Evolutionary conservation across 2,888 invertebrate species (phyloP), one percentile per base, ranked within the genome.

Genomic region (Pachycephus smyrnensis): DNA sequence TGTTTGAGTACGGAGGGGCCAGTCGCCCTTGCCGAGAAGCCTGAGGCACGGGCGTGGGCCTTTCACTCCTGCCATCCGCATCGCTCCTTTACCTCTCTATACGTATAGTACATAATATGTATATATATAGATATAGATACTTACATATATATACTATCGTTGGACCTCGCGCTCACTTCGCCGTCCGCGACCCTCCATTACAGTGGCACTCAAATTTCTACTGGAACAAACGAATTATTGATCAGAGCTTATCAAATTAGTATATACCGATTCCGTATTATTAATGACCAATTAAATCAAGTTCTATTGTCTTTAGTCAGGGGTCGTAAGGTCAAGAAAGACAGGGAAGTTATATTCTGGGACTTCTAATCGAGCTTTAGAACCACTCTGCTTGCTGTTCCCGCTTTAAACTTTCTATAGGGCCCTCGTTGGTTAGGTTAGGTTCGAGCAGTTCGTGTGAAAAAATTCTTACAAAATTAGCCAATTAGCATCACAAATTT

Each of bases 11-110:
- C 88, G 86, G 85, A 88, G 88, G 88, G 90, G 88, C 90, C 90
- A 89, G 90, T 90, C 90, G 90, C 90, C 90, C 90, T 90, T 90
- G 90, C 89, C 88, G 87, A 88, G 89, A 84, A 88, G 91, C 91
- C 91, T 81, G 88, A 89, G 91, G 91, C 91, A 91, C 91, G 91
- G 91, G 91, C 91, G 91, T 91, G 90, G 91, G 90, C 91, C 91
- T 91, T 91, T 91, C 91, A 91, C 91, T 91, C 91, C 90, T 91
- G 90, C 90, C 90, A 90, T 90, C 90, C 90, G 90, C 89, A 89
- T 90, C 90, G 89, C 88, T 90, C 87, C 86, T 89, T 85, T 80
- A 81, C 81, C 81, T 81, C 71, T 76, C 69, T 79, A 79, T 73
- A 33, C 69, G 74, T 35, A 35, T 77, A 30, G 35, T 69, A 73